phyloP scores from a whole-genome alignment of 2,797 vertebrate species.

The Crenuchus spilurus region DNA sequence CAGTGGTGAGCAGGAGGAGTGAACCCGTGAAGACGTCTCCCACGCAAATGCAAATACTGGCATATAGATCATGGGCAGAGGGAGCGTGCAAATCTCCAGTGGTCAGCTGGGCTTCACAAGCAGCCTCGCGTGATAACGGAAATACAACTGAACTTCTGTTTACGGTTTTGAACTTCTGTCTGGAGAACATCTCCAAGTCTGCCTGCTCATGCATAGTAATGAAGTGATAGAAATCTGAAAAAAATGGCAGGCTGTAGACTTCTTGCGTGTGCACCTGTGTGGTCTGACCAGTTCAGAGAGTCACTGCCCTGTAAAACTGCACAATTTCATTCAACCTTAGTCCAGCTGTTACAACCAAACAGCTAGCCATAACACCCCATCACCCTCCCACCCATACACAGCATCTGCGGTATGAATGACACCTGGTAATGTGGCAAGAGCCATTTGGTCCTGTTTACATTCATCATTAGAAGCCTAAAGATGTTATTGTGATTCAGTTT shows the following conservation, averaged over 20 bases:
- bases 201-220: neutral
- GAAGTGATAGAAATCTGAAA: neutral
- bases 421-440: slow-evolving; percentile 15
- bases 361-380: slow-evolving; percentile 4
- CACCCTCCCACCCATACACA: neutral
- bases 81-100: slow-evolving; percentile 10
- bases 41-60: slow-evolving; percentile 34
- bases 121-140: neutral
- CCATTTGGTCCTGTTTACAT: slow-evolving; percentile 16
- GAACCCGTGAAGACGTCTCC: slow-evolving; percentile 33
- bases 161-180: neutral
- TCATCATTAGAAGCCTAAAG: slow-evolving; percentile 9
- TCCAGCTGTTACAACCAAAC: slow-evolving; percentile 34
- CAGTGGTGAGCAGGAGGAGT: slow-evolving; percentile 40
- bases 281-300: neutral
- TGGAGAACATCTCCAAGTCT: neutral
- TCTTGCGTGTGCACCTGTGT: neutral
- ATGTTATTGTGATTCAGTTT: neutral
- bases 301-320: slow-evolving; percentile 13
- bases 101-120: slow-evolving; percentile 9
- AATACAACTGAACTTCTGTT: neutral
- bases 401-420: slow-evolving; percentile 11
- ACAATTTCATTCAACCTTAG: neutral
- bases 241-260: neutral
- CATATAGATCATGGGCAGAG: slow-evolving; percentile 30